Conservation (phyloP, 2,113 vertebrate genomes). For the Gnathonemus longibarbis region DNA sequence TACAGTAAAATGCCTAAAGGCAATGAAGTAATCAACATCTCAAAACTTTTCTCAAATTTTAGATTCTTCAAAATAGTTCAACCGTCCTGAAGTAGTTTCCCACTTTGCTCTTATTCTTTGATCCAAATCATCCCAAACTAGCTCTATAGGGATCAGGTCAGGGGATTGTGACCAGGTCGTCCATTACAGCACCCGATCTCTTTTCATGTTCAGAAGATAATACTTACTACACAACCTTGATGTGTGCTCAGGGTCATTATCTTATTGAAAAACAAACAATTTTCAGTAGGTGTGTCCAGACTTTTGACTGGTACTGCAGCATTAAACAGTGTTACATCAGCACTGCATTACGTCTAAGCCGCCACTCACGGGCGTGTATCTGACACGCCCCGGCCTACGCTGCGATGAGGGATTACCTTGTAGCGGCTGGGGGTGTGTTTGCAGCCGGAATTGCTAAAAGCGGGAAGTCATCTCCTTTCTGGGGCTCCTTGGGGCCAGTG, state of each 20-base stretch:
- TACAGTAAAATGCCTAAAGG: not conserved
- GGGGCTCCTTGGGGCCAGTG: slow-evolving; percentile 49
- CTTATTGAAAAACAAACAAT: not conserved
- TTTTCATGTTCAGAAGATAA: not conserved
- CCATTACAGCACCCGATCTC: not conserved
- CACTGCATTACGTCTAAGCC: not conserved
- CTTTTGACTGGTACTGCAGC: not conserved
- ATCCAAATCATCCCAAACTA: not conserved
- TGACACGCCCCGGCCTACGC: not conserved
- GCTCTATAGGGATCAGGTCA: not conserved
- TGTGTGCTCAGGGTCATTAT: not conserved
- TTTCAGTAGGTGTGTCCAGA: not conserved
- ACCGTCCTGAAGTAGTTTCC: not conserved
- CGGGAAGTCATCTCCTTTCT: slow-evolving; percentile 69
- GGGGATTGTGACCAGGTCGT: not conserved
- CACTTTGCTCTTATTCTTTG: not conserved
- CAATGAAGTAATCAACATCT: not conserved
- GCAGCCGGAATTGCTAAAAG: slow-evolving; percentile 46
- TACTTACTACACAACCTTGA: not conserved
- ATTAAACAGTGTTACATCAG: not conserved
- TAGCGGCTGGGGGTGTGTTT: slow-evolving; percentile 28
- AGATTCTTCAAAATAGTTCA: not conserved
- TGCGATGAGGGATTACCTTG: slow-evolving; percentile 48
- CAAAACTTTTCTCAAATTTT: not conserved
- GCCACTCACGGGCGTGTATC: not conserved